Conservation (phyloP, 1,140 invertebrate species). For the Panulirus ornatus region DNA sequence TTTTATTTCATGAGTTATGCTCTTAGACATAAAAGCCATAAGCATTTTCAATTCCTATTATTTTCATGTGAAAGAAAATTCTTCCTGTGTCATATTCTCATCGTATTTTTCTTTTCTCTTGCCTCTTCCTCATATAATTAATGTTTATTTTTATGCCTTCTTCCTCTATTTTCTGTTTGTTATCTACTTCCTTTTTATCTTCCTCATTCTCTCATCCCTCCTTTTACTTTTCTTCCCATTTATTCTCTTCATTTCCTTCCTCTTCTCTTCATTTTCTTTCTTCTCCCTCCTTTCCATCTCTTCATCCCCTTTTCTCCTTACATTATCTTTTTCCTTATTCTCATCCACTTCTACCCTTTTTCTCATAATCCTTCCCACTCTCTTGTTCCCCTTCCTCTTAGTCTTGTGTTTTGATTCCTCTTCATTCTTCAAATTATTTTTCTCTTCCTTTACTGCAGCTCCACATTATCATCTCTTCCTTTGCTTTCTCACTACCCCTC, state of each 20-base stretch:
- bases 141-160: no score
- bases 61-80: no score
- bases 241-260: not conserved
- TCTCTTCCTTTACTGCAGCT: not conserved
- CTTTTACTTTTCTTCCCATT: not conserved
- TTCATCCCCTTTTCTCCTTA: not conserved
- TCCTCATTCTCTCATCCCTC: not conserved
- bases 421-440: not conserved
- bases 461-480: not conserved
- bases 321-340: not conserved
- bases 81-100: no score
- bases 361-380: not conserved
- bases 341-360: not conserved
- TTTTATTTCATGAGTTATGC: no score
- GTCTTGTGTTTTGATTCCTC: not conserved
- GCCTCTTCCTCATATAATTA: no score
- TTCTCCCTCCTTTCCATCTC: not conserved
- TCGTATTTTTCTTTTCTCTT: no score
- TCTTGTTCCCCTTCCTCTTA: not conserved
- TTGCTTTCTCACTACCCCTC: not conserved
- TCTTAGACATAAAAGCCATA: no score
- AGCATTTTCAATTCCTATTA: no score
- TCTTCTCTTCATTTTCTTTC: not conserved
- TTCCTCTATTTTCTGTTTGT: no score
- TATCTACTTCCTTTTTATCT: no score